phyloP scores from a whole-genome alignment of 2,797 vertebrate species.

The Lycodopsis pacificus region DNA sequence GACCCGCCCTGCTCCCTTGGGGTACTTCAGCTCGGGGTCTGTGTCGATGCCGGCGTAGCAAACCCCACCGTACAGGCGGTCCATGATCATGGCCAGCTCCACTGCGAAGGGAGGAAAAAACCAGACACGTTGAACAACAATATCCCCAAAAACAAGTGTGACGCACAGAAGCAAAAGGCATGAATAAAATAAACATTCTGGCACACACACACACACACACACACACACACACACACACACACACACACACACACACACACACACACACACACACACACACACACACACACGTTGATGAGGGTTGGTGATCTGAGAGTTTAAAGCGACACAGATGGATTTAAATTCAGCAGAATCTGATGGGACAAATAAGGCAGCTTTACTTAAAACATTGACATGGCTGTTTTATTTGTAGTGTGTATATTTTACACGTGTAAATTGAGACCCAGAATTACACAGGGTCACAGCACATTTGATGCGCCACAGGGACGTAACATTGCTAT shows the following conservation, averaged over 20 bases:
- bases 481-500: slow-evolving; percentile 12
- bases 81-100: slow-evolving; percentile 99
- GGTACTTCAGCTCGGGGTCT: slow-evolving; percentile 99
- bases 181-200: not conserved
- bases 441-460: slow-evolving; percentile 2
- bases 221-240: not conserved
- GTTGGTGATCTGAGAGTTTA: slow-evolving; percentile 48
- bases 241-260: slow-evolving; percentile 37
- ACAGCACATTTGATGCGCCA: slow-evolving; percentile 34
- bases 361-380: slow-evolving; percentile 18
- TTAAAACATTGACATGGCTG: not conserved
- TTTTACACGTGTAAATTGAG: slow-evolving; percentile 11
- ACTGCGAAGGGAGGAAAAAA: slow-evolving; percentile 80
- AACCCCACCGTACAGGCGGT: slow-evolving; percentile 97
- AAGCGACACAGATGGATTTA: slow-evolving; percentile 36
- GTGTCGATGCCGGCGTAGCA: slow-evolving; percentile 99
- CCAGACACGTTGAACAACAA: not conserved
- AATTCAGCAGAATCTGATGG: slow-evolving; percentile 36
- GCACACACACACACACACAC: too few relatives aligned
- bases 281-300: slow-evolving; percentile 18
- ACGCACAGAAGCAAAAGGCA: not conserved
- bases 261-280: not conserved
- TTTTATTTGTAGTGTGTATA: not conserved
- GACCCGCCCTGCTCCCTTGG: slow-evolving; percentile 98
- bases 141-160: not conserved